Conservation (phyloP, 1,140 invertebrate species). For the Scaptomyza graminum region DNA sequence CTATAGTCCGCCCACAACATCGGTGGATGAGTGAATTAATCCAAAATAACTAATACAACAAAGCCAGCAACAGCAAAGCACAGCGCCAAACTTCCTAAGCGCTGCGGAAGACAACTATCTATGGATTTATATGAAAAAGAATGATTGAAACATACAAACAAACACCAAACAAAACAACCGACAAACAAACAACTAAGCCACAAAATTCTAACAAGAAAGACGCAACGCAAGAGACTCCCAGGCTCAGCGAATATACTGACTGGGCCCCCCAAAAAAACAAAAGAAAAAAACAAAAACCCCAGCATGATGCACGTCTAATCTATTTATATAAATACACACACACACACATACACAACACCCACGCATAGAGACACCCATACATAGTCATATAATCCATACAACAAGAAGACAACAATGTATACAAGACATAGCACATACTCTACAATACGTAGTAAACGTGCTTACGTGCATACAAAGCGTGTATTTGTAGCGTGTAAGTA, state of each 20-base stretch:
- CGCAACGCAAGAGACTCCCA: slow-evolving; percentile 79
- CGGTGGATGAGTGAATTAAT: slow-evolving; percentile 69
- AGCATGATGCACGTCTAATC: slow-evolving; percentile 79
- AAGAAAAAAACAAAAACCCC: background rate
- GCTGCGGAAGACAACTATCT: slow-evolving; percentile 28
- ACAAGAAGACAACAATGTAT: slow-evolving; percentile 80
- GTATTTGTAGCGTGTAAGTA: slow-evolving; percentile 34
- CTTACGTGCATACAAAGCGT: slow-evolving; percentile 12
- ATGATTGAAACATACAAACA: slow-evolving; percentile 36
- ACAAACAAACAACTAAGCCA: slow-evolving; percentile 60
- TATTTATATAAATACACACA: slow-evolving; percentile 65
- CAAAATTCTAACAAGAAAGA: slow-evolving; percentile 78
- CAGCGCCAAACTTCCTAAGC: slow-evolving; percentile 60
- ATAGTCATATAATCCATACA: slow-evolving; percentile 78
- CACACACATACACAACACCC: slow-evolving; percentile 31
- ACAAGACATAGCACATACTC: slow-evolving; percentile 81
- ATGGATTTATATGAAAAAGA: slow-evolving; percentile 11
- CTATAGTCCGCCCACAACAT: slow-evolving; percentile 77
- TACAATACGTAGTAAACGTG: slow-evolving; percentile 35
- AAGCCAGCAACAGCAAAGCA: slow-evolving; percentile 41
- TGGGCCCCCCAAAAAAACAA: slow-evolving; percentile 21
- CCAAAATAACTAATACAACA: slow-evolving; percentile 5
- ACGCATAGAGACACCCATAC: slow-evolving; percentile 48
- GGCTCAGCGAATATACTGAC: slow-evolving; percentile 33
- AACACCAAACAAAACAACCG: slow-evolving; percentile 24